phyloP scores from a whole-genome alignment of 2,797 vertebrate genomes.

The Orientallactaga sibirica region DNA sequence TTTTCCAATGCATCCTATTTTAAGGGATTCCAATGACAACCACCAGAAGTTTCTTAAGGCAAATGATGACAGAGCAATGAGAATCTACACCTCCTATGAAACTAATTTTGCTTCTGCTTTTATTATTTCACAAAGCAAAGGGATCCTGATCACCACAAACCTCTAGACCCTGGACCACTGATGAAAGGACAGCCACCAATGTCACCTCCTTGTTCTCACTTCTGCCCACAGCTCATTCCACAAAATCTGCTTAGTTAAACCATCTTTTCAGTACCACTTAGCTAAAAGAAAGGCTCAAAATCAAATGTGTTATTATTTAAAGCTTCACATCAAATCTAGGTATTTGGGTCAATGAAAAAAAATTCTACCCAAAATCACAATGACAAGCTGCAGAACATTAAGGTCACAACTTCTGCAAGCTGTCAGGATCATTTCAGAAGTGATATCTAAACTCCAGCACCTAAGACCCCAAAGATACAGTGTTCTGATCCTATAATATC shows the following conservation, averaged over 20 bases:
- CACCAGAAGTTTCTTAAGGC: slow-evolving; percentile 61
- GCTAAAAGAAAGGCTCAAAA: slow-evolving; percentile 11
- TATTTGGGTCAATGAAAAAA: slow-evolving; percentile 45
- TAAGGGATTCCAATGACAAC: not conserved
- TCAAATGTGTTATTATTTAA: slow-evolving; percentile 56
- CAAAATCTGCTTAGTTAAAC: slow-evolving; percentile 2
- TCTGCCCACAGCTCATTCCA: not conserved
- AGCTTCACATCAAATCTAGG: slow-evolving; percentile 45
- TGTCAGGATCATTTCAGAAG: not conserved
- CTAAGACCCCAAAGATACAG: slow-evolving; percentile 32
- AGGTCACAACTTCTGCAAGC: slow-evolving; percentile 9
- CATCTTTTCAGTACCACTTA: slow-evolving; percentile 1
- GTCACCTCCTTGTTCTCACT: not conserved
- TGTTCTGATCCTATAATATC: slow-evolving; percentile 86
- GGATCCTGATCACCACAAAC: slow-evolving; percentile 30
- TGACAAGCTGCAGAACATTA: not conserved
- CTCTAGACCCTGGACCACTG: not conserved
- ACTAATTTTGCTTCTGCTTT: slow-evolving; percentile 35
- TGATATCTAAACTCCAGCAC: slow-evolving; percentile 44
- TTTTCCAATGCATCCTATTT: not conserved
- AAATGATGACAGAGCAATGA: slow-evolving; percentile 76
- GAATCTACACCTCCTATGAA: slow-evolving; percentile 75
- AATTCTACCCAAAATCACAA: slow-evolving; percentile 2
- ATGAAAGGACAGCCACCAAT: slow-evolving; percentile 32
- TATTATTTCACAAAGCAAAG: slow-evolving; percentile 67